Evolutionary conservation across 2,888 invertebrate species (phyloP), one percentile per base, ranked within the genome.

Genomic region (Coelinius sp.): DNA sequence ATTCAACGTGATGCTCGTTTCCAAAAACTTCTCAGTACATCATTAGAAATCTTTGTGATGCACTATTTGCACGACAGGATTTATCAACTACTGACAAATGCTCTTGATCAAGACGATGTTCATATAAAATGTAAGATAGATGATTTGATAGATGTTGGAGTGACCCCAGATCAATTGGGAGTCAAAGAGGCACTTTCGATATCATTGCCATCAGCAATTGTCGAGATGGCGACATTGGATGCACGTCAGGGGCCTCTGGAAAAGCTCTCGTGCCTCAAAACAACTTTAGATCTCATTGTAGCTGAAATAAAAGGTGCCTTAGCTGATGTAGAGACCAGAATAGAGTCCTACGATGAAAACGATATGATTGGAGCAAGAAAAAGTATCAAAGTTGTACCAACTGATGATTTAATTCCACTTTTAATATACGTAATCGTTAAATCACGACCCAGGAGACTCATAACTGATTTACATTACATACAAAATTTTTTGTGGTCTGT

Each of bases 251-350:
- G 86, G 65, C 89, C 89, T 1, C 75, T 85, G 27, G 89, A 89
- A 74, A 89, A 89, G 80, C 78, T 89, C 1, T 78, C 84, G n/a
- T 89, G 89, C 77, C 73, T 90, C 5, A 86, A 86, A 67, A 82
- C 85, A 8, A 86, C 88, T 0, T 84, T 88, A 70, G 90, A 90
- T 75, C 79, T 89, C n/a, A 84, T 88, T 67, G 85, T 88, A 68
- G 89, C 89, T 6, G 89, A 89, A 80, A 78, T 89, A 10, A 90
- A 90, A 80, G 84, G 85, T 14, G 88, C 87, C 2, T 79, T 89
- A 20, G 88, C 88, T 14, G 88, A 88, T 41, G 81, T 87, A 7
- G 78, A 83, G 65, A 80, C 80, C 14, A 74, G 72, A 64, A 74
- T 71, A 53, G 79, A 78, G 35, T 35, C 62, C 6, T 59, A 68